Percentiles rank a stretch among this genome's conserved stretches.
These are phyloP conservation scores for Marasmarcha lunaedactyla DNA, from an alignment of 2,888 invertebrate genomes.

Conservation along the genomic window DNA sequence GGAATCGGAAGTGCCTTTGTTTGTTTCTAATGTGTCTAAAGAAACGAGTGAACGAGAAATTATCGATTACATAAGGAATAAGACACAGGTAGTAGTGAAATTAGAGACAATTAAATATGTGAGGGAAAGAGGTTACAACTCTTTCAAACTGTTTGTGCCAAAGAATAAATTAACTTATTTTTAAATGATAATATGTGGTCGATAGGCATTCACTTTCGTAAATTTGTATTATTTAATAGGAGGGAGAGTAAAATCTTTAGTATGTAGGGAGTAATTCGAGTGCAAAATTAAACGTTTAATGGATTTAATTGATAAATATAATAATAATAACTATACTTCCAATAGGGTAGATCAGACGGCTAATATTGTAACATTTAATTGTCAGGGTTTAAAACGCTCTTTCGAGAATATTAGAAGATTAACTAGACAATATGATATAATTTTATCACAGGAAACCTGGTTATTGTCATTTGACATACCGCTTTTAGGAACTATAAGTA, in stretches of 20 bases:
- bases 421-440: neutral
- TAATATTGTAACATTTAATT: conserved; percentile 17
- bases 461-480: conserved; percentile 8
- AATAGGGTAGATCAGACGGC: too few relatives aligned
- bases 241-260: neutral
- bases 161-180: conserved; percentile 8
- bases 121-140: conserved; percentile 4
- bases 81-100: conserved; percentile 7
- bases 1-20: conserved; percentile 10
- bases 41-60: conserved; percentile 11
- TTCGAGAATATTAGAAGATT: conserved; percentile 8
- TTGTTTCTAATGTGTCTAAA: conserved; percentile 13
- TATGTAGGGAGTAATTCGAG: too few relatives aligned
- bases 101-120: conserved; percentile 10
- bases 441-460: conserved; percentile 7
- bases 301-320: neutral
- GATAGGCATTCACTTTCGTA: conserved; percentile 9
- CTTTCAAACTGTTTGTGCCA: conserved; percentile 12
- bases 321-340: neutral
- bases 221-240: conserved; percentile 6
- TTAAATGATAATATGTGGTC: conserved; percentile 14
- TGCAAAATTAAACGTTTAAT: neutral
- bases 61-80: conserved; percentile 9
- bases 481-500: conserved; percentile 4
- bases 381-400: conserved; percentile 16